Conservation (phyloP, 2,113 vertebrate species). For the Ammodytes marinus region DNA sequence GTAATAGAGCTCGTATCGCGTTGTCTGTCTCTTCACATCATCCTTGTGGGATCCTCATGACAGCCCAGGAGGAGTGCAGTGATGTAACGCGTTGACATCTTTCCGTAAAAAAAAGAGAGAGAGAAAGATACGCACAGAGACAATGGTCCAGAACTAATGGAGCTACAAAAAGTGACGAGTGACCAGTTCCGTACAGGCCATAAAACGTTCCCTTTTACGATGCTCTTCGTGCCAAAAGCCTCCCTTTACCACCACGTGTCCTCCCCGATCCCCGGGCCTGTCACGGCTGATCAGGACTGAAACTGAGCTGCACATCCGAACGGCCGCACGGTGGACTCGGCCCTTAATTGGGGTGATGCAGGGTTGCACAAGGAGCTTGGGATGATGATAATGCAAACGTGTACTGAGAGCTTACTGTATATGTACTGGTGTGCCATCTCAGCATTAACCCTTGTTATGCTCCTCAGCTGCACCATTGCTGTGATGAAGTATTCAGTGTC, state of each 20-base stretch:
- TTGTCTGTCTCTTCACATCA: constrained; percentile 17
- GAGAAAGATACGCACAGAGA: constrained; percentile 23
- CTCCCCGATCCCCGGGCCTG: constrained; percentile 9
- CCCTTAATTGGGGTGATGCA: constrained; percentile 49
- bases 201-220: constrained; percentile 24
- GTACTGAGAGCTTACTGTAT: constrained; percentile 24
- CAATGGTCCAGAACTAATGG: constrained; percentile 64
- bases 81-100: constrained; percentile 69
- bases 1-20: constrained; percentile 1
- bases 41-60: constrained; percentile 14
- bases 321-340: constrained; percentile 36
- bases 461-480: neutral
- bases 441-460: constrained; percentile 4
- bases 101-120: constrained; percentile 37
- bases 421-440: constrained; percentile 12
- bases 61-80: constrained; percentile 36
- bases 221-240: neutral
- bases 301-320: constrained; percentile 42
- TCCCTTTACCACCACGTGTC: neutral
- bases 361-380: constrained; percentile 11
- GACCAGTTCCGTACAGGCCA: constrained; percentile 52
- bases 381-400: constrained; percentile 18
- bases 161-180: constrained; percentile 64
- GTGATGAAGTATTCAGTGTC: neutral
- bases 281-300: constrained; percentile 48